phyloP scores from a whole-genome alignment of 2,888 invertebrate genomes.

The Agrochola circellaris region DNA sequence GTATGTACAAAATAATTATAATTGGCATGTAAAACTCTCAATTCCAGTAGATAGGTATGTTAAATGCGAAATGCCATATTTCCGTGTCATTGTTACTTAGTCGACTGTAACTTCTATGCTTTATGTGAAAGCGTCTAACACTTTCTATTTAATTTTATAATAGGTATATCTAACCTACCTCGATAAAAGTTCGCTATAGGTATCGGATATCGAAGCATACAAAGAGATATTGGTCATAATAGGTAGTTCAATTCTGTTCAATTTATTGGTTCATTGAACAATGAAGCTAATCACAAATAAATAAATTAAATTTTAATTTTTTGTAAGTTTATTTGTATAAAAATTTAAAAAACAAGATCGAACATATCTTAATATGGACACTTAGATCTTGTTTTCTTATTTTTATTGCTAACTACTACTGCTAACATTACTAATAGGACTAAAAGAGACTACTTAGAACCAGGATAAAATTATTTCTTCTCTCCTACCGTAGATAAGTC shows the following conservation, averaged over 20 bases:
- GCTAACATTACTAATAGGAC: too few relatives aligned
- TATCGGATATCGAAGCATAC: constrained; percentile 6
- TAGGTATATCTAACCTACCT: constrained; percentile 23
- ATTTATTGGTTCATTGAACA: constrained; percentile 6
- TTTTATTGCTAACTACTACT: background rate
- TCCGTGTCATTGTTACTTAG: constrained; percentile 36
- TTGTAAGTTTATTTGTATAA: background rate
- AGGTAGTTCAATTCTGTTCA: background rate
- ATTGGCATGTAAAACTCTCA: constrained; percentile 29
- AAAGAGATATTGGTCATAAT: constrained; percentile 1
- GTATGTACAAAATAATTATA: background rate
- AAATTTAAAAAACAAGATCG: too few relatives aligned
- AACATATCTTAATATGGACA: background rate
- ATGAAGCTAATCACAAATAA: background rate
- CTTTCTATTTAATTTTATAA: constrained; percentile 55
- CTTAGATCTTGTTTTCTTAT: background rate
- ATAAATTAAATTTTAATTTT: constrained; percentile 7
- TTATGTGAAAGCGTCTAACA: constrained; percentile 50
- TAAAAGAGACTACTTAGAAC: too few relatives aligned
- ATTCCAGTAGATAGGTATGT: constrained; percentile 18
- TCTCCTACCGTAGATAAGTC: background rate
- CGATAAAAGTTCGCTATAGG: constrained; percentile 9
- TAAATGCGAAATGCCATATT: constrained; percentile 27
- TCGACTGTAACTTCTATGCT: constrained; percentile 36
- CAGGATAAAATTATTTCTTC: background rate